Evolutionary conservation across 2,888 invertebrate species (phyloP).

Genomic region (Acleris laterana): DNA sequence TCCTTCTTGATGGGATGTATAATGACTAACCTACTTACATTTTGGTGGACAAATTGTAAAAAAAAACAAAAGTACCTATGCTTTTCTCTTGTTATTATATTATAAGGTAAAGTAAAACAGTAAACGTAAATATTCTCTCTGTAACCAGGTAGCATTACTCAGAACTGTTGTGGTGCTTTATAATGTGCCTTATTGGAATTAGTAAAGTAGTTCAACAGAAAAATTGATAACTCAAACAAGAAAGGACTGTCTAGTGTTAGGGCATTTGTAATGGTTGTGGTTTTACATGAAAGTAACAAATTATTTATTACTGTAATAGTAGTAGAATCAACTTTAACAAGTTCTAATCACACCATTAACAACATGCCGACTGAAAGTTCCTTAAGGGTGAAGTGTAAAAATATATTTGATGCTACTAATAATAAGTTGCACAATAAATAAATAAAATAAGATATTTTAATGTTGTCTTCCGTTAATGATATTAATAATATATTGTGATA

Average conservation of each 20-base stretch:
- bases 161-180: slow-evolving; percentile 47
- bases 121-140: too few relatives aligned
- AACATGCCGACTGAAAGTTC: neutral
- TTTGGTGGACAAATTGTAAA: too few relatives aligned
- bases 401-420: too few relatives aligned
- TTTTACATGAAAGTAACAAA: too few relatives aligned
- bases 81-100: neutral
- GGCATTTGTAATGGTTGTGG: too few relatives aligned
- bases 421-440: slow-evolving; percentile 11
- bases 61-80: too few relatives aligned
- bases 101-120: neutral
- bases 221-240: slow-evolving; percentile 40
- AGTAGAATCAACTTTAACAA: neutral
- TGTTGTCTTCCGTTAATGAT: slow-evolving; percentile 19
- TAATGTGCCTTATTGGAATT: slow-evolving; percentile 55
- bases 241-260: too few relatives aligned
- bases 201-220: slow-evolving; percentile 39
- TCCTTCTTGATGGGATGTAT: slow-evolving; percentile 95
- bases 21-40: slow-evolving; percentile 84
- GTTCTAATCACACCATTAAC: neutral
- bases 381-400: neutral
- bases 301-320: too few relatives aligned
- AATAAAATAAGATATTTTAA: too few relatives aligned
- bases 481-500: slow-evolving; percentile 33
- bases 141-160: neutral